Conservation (phyloP, 2,797 vertebrate genomes). For the Percopsis omiscomaycus region DNA sequence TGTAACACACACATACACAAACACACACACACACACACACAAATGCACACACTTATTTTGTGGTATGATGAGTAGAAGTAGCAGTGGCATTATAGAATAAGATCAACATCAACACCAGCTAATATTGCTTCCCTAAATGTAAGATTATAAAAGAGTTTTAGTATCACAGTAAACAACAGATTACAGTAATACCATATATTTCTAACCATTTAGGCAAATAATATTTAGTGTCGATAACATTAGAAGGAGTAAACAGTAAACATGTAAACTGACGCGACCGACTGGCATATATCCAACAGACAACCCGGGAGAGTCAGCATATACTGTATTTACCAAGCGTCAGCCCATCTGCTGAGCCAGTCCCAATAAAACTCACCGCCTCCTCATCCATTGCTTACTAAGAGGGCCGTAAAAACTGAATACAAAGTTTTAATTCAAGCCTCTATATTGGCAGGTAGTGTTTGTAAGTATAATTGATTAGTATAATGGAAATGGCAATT, state of each 20-base stretch:
- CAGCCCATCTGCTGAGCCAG: constrained; percentile 61
- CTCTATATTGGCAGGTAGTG: constrained; percentile 40
- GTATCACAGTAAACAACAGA: too few species aligned
- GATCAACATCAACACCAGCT: too few species aligned
- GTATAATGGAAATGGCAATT: constrained; percentile 38
- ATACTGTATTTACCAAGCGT: constrained; percentile 53
- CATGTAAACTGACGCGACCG: too few species aligned
- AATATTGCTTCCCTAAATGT: too few species aligned
- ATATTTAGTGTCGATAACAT: constrained; percentile 11
- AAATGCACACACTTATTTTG: too few species aligned
- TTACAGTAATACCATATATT: too few species aligned
- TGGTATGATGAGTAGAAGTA: too few species aligned
- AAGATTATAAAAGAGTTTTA: too few species aligned
- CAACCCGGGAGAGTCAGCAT: constrained; percentile 53
- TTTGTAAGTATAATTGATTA: constrained; percentile 30
- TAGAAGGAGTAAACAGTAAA: constrained; percentile 28
- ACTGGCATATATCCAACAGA: not conserved
- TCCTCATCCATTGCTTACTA: constrained; percentile 47
- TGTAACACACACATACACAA: too few species aligned
- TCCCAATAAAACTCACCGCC: constrained; percentile 48
- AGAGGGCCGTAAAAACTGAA: constrained; percentile 51
- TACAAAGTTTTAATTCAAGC: constrained; percentile 46
- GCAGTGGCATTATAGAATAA: too few species aligned
- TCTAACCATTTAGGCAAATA: too few species aligned
- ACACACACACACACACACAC: too few species aligned